phyloP scores from a whole-genome alignment of 1,140 invertebrate species.

The Uloborus diversus region DNA sequence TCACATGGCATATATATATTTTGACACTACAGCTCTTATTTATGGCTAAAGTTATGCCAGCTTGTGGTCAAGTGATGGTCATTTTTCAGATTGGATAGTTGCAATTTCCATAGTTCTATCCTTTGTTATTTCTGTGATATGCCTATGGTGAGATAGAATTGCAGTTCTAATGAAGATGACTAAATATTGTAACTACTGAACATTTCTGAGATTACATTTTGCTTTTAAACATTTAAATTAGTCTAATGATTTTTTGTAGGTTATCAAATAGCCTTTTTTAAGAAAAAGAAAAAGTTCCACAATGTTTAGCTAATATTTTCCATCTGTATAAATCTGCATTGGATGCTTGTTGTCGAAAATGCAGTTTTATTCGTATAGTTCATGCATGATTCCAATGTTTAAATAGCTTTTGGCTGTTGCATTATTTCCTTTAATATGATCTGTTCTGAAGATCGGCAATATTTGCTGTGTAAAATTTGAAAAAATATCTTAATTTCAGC shows the following conservation, averaged over 20 bases:
- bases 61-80: constrained; percentile 26
- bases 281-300: too few relatives aligned
- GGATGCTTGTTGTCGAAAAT: too few relatives aligned
- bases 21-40: constrained; percentile 41
- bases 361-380: too few relatives aligned
- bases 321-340: too few relatives aligned
- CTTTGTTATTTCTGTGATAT: constrained; percentile 47
- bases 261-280: not conserved
- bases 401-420: not conserved
- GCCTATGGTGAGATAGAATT: constrained; percentile 12
- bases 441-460: not conserved
- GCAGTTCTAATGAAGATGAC: not conserved
- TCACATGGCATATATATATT: constrained; percentile 43
- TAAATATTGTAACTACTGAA: too few relatives aligned
- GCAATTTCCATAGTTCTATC: constrained; percentile 22
- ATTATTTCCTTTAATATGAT: not conserved
- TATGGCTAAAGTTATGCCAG: constrained; percentile 15
- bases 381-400: not conserved
- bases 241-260: not conserved
- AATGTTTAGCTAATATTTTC: too few relatives aligned
- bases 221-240: not conserved
- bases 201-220: too few relatives aligned
- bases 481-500: not conserved
- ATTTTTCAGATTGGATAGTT: constrained; percentile 42
- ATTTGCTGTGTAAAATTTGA: not conserved